These are phyloP conservation scores for Plusia festucae DNA, from an alignment of 2,888 invertebrate species.

Conservation along the genomic window DNA sequence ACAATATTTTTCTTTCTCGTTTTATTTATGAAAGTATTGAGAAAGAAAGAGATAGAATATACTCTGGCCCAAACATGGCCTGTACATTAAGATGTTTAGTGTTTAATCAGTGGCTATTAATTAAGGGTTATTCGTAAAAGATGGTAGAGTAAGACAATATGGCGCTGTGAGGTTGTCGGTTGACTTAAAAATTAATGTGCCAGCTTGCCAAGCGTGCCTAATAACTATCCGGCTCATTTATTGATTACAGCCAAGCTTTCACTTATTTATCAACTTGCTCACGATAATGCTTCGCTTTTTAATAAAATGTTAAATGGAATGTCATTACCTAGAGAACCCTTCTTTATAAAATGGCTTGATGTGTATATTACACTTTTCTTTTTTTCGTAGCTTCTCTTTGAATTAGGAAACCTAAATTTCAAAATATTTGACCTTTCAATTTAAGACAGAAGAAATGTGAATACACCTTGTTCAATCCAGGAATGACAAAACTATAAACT, in stretches of 20 bases:
- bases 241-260: slow-evolving; percentile 44
- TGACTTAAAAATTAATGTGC: slow-evolving; percentile 45
- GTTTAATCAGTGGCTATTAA: background rate
- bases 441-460: too few species aligned
- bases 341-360: background rate
- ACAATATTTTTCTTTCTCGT: background rate
- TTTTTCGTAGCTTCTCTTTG: too few species aligned
- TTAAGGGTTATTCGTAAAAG: background rate
- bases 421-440: too few species aligned
- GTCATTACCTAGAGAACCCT: background rate
- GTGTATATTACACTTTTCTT: too few species aligned
- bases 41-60: background rate
- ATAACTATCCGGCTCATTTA: slow-evolving; percentile 36
- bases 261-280: slow-evolving; percentile 34
- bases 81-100: background rate
- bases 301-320: background rate
- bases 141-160: slow-evolving; percentile 11
- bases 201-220: slow-evolving; percentile 28
- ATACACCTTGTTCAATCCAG: too few species aligned
- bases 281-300: slow-evolving; percentile 22
- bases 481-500: too few species aligned
- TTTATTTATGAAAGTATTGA: background rate
- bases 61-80: background rate
- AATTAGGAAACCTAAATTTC: too few species aligned
- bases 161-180: slow-evolving; percentile 21